Conservation (phyloP, 2,113 vertebrate genomes). For the Anarhynchus alexandrinus region DNA sequence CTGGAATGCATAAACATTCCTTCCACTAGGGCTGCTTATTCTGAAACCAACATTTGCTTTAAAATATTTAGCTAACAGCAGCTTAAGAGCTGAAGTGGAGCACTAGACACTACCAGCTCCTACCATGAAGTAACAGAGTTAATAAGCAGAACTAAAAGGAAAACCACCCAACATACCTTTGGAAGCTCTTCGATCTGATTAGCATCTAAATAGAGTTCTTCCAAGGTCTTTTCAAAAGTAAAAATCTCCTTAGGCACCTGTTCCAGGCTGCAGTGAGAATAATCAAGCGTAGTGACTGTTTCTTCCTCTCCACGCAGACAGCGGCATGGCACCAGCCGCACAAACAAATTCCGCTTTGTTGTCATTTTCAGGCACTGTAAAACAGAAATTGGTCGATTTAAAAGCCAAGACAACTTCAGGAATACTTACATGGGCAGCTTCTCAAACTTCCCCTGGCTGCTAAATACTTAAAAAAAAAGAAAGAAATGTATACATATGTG, state of each 20-base stretch:
- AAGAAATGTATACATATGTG: neutral
- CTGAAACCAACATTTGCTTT: neutral
- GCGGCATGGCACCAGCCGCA: slow-evolving; percentile 92
- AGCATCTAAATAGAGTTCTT: slow-evolving; percentile 98
- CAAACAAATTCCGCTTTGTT: slow-evolving; percentile 89
- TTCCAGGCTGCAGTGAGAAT: slow-evolving; percentile 98
- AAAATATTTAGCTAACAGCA: neutral
- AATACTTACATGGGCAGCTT: neutral
- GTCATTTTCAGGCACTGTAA: slow-evolving; percentile 88
- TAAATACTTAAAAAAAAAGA: neutral
- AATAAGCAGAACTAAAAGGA: neutral
- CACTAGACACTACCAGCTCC: neutral
- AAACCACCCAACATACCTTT: slow-evolving; percentile 83
- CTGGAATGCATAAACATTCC: neutral
- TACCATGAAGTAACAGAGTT: neutral
- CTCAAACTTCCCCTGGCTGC: neutral
- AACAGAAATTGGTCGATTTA: neutral
- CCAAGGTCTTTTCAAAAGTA: slow-evolving; percentile 96
- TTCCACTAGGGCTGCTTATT: neutral
- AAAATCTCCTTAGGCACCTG: slow-evolving; percentile 99
- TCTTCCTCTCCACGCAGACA: slow-evolving; percentile 94
- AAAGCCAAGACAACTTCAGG: neutral
- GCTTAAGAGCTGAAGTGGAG: neutral
- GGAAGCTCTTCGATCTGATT: slow-evolving; percentile 99
- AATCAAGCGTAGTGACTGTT: slow-evolving; percentile 90